Conservation (phyloP, 2,797 vertebrate species). For the Novumbra hubbsi region DNA sequence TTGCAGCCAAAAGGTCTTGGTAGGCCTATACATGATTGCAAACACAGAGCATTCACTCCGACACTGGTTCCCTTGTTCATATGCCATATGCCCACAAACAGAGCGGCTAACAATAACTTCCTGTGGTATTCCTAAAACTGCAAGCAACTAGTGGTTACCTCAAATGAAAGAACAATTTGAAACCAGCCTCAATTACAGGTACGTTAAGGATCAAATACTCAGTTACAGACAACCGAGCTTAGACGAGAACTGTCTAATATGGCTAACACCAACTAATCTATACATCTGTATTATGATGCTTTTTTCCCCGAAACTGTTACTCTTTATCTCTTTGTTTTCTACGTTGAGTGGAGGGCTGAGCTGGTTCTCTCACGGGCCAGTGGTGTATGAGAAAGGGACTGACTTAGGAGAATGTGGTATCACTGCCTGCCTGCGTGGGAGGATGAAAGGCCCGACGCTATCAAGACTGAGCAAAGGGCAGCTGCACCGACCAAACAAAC, state of each 20-base stretch:
- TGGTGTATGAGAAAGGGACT: constrained; percentile 34
- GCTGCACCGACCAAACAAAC: constrained; percentile 36
- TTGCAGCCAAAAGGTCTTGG: constrained; percentile 42
- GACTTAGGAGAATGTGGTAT: constrained; percentile 43
- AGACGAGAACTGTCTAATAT: background rate
- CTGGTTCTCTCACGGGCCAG: constrained; percentile 37
- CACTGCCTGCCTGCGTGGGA: constrained; percentile 40
- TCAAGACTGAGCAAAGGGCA: constrained; percentile 50
- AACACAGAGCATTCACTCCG: background rate
- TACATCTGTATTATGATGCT: constrained; percentile 12
- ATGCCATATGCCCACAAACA: constrained; percentile 21
- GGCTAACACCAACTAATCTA: constrained; percentile 16
- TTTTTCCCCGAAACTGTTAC: constrained; percentile 20
- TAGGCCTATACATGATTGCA: background rate
- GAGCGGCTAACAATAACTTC: constrained; percentile 9
- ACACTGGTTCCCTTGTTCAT: background rate
- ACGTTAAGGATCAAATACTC: constrained; percentile 2
- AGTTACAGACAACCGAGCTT: constrained; percentile 8
- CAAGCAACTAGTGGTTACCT: background rate
- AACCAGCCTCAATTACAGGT: background rate
- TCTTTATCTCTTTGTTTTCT: constrained; percentile 20
- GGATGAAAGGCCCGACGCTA: constrained; percentile 56
- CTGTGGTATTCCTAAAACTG: background rate
- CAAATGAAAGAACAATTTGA: background rate
- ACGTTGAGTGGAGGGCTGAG: constrained; percentile 24